Percentiles rank a stretch among this genome's conserved stretches.
These are phyloP conservation scores for Fopius arisanus DNA, from an alignment of 1,140 invertebrate genomes.

Conservation along the genomic window DNA sequence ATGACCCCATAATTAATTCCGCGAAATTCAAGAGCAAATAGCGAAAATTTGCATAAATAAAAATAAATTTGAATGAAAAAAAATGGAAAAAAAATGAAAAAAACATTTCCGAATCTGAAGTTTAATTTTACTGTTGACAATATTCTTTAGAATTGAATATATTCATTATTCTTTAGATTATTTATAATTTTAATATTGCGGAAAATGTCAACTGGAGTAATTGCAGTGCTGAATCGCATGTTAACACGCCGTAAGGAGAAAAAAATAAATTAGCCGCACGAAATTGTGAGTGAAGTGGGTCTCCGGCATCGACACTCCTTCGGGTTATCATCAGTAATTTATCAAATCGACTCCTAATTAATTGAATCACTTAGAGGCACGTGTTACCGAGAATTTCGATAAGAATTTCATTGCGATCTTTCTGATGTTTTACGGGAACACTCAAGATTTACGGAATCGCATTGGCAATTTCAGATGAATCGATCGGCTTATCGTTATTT, in stretches of 20 bases:
- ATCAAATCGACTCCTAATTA: not conserved
- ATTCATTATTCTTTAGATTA: too few species aligned
- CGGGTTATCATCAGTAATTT: not conserved
- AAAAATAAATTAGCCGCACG: not conserved
- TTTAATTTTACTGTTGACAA: too few species aligned
- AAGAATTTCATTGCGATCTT: constrained; percentile 1
- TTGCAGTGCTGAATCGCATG: not conserved
- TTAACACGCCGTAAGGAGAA: not conserved
- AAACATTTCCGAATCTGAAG: too few species aligned
- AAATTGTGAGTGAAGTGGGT: not conserved
- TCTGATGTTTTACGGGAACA: not conserved
- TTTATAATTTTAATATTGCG: too few species aligned
- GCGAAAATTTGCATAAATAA: too few species aligned
- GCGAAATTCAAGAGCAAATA: too few species aligned
- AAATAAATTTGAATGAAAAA: too few species aligned
- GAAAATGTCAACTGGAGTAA: not conserved
- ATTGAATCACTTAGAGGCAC: not conserved
- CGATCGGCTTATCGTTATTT: constrained; percentile 15
- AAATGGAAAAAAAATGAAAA: too few species aligned
- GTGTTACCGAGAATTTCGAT: not conserved
- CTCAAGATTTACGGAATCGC: not conserved
- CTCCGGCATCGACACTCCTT: not conserved
- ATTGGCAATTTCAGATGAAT: constrained; percentile 11
- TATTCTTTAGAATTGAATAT: too few species aligned
- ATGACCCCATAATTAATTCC: too few species aligned